phyloP scores from a whole-genome alignment of 2,888 invertebrate species.

The Yponomeuta evonymella region DNA sequence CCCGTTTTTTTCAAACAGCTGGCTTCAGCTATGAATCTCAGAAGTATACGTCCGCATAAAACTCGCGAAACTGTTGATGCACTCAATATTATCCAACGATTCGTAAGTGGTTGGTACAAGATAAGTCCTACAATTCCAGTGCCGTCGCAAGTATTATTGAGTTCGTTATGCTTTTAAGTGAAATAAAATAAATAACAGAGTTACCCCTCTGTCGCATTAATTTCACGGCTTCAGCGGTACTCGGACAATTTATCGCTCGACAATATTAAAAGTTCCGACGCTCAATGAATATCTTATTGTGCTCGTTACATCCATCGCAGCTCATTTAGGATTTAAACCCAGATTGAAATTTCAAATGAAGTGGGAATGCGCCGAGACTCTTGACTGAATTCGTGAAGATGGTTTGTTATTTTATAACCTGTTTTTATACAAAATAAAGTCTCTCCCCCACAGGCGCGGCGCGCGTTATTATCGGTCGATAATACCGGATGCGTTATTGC shows the following conservation, averaged over 20 bases:
- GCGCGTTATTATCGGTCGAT: too few species aligned
- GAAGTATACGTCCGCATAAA: neutral
- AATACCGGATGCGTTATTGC: too few species aligned
- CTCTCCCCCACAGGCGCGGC: too few species aligned
- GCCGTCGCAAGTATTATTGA: too few species aligned
- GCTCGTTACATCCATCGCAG: neutral
- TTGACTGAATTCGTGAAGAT: too few species aligned
- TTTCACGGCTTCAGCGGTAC: neutral
- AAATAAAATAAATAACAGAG: neutral
- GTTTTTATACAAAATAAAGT: too few species aligned
- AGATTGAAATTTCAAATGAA: constrained; percentile 1
- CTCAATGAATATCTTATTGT: neutral
- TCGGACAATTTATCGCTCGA: neutral
- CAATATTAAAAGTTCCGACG: neutral
- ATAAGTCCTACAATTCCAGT: too few species aligned
- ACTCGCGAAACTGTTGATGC: neutral
- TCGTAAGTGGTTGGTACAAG: too few species aligned
- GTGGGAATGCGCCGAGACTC: neutral
- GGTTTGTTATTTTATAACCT: too few species aligned
- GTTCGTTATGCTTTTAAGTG: too few species aligned
- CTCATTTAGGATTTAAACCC: neutral
- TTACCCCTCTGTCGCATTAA: neutral
- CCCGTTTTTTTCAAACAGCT: neutral
- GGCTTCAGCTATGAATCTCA: neutral
- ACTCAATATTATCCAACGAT: too few species aligned